Evolutionary conservation across 2,797 vertebrate species (phyloP).

Genomic region (Echiichthys vipera): DNA sequence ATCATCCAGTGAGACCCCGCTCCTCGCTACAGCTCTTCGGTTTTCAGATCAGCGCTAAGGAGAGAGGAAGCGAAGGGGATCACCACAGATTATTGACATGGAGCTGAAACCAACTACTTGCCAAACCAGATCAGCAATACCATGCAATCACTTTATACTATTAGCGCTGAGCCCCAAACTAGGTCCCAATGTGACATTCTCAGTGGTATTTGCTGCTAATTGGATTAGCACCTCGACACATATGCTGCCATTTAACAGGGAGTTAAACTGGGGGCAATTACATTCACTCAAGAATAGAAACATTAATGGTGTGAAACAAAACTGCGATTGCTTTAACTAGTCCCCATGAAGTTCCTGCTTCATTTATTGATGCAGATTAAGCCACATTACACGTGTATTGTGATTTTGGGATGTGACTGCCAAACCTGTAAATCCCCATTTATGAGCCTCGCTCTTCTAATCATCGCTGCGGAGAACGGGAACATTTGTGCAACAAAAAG

Average conservation of each 20-base stretch:
- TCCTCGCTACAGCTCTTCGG: neutral
- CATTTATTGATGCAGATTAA: conserved; percentile 61
- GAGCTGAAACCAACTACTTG: conserved; percentile 14
- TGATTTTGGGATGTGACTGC: conserved; percentile 45
- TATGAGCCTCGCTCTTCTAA: conserved; percentile 55
- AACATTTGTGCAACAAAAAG: conserved; percentile 48
- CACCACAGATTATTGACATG: conserved; percentile 16
- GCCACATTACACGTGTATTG: conserved; percentile 47
- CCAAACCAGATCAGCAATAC: conserved; percentile 26
- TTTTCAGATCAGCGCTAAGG: neutral
- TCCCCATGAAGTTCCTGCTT: conserved; percentile 58
- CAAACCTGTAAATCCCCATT: conserved; percentile 66
- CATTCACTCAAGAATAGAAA: conserved; percentile 57
- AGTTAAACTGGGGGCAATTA: conserved; percentile 46
- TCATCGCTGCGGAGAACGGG: conserved; percentile 48
- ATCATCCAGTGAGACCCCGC: neutral
- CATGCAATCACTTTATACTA: conserved; percentile 30
- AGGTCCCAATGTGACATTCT: conserved; percentile 43
- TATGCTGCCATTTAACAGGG: conserved; percentile 54
- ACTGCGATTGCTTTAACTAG: conserved; percentile 51
- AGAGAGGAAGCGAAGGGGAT: neutral
- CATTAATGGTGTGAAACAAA: conserved; percentile 58
- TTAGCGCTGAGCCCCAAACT: conserved; percentile 38
- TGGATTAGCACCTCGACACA: conserved; percentile 50
- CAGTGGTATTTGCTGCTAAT: conserved; percentile 44